A percentile compares a stretch with the other conserved stretches of the same genome.
phyloP scores from a whole-genome alignment of 2,797 vertebrate species.

The Forpus xanthops region DNA sequence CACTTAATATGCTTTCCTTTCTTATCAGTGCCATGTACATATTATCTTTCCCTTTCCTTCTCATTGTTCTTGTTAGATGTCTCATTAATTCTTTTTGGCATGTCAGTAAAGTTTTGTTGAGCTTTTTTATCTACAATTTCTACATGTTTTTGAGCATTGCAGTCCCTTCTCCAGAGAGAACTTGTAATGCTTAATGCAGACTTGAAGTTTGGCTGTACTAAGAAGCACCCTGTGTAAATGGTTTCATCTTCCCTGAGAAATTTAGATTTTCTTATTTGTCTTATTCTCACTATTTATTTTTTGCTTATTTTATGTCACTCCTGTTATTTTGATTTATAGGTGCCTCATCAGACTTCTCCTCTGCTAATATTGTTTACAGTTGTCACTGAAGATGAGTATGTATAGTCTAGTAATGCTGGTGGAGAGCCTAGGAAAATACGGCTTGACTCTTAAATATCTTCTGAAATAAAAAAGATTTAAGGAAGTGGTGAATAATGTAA shows the following conservation, averaged over 20 bases:
- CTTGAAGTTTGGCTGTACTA: neutral
- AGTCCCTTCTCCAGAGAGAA: neutral
- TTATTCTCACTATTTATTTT: neutral
- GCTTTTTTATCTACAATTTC: neutral
- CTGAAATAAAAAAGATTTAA: neutral
- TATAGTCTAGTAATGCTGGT: constrained; percentile 25
- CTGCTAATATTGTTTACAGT: neutral
- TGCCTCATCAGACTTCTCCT: neutral
- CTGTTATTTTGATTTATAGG: neutral
- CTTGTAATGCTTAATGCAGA: neutral
- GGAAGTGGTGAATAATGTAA: constrained; percentile 48
- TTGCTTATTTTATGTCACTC: rapidly evolving
- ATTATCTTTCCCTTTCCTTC: neutral
- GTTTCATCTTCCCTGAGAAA: neutral
- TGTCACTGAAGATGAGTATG: neutral
- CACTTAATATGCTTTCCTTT: neutral
- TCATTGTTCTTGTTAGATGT: neutral
- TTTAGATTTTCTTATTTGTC: neutral
- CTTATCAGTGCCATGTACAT: neutral
- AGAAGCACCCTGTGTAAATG: neutral
- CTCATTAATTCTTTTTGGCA: neutral
- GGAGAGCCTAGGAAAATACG: constrained; percentile 55
- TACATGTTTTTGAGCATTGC: neutral
- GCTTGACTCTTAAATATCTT: neutral
- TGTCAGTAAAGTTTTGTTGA: neutral